Conservation (phyloP, 1,140 invertebrate species). For the Ceratitis capitata region DNA sequence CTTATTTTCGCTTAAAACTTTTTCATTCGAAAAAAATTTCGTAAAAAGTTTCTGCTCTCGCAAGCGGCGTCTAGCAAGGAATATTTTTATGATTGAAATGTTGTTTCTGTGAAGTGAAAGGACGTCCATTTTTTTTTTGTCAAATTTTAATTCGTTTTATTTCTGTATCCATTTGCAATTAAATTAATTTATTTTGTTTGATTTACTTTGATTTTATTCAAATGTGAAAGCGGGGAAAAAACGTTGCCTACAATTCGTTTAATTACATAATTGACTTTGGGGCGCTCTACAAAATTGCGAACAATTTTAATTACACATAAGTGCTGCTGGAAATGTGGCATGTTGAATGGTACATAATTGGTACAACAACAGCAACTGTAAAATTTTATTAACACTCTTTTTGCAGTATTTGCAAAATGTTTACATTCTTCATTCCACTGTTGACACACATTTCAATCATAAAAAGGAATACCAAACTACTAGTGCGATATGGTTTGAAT, state of each 20-base stretch:
- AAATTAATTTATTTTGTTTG: slow-evolving; percentile 33
- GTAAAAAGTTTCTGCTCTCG: slow-evolving; percentile 35
- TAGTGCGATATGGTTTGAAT: background rate
- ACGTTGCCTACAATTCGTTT: background rate
- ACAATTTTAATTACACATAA: slow-evolving; percentile 14
- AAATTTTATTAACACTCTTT: background rate
- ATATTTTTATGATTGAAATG: slow-evolving; percentile 66
- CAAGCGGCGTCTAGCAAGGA: background rate
- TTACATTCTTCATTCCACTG: slow-evolving; percentile 47
- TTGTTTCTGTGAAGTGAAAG: slow-evolving; percentile 67
- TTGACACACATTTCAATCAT: slow-evolving; percentile 66
- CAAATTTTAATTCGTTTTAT: background rate
- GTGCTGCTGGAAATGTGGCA: background rate
- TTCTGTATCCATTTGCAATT: slow-evolving; percentile 18
- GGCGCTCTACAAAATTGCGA: background rate
- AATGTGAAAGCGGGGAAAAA: too few relatives aligned
- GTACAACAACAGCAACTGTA: slow-evolving; percentile 7
- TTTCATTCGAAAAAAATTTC: too few relatives aligned
- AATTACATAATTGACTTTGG: slow-evolving; percentile 20
- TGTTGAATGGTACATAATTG: background rate
- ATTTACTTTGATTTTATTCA: background rate
- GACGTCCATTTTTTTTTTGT: slow-evolving; percentile 43
- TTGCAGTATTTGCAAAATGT: background rate
- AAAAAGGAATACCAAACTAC: slow-evolving; percentile 51
- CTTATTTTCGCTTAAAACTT: slow-evolving; percentile 40